These are phyloP conservation scores for Epinephelus moara DNA, from an alignment of 2,113 vertebrate species.

Conservation along the genomic window DNA sequence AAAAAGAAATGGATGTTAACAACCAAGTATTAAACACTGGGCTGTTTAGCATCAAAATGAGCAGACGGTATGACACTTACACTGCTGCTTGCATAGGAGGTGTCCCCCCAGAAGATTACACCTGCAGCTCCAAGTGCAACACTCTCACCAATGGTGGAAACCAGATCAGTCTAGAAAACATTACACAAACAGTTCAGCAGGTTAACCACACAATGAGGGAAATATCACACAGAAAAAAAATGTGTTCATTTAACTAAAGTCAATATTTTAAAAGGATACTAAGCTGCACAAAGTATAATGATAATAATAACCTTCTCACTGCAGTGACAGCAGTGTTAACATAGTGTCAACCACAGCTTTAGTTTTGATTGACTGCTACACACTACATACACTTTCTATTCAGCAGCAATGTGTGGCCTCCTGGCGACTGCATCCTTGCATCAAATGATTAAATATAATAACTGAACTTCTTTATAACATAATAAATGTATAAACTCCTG, in stretches of 20 bases:
- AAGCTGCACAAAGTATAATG: not conserved
- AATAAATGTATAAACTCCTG: not conserved
- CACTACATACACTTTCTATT: not conserved
- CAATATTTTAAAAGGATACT: not conserved
- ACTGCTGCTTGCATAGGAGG: conserved; percentile 80
- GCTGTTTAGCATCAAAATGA: not conserved
- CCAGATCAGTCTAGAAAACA: conserved; percentile 83
- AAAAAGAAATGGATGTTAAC: conserved; percentile 7
- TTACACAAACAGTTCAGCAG: conserved; percentile 32
- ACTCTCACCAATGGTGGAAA: conserved; percentile 88
- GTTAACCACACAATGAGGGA: not conserved
- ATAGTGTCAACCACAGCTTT: not conserved
- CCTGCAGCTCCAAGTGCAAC: conserved; percentile 87
- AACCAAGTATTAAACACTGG: not conserved
- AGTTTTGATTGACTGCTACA: not conserved
- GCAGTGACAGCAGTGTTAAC: not conserved
- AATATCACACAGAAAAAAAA: no score
- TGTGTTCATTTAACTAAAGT: not conserved
- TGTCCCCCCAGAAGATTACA: conserved; percentile 88
- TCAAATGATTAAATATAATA: not conserved
- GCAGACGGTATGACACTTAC: conserved; percentile 71
- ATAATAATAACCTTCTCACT: not conserved
- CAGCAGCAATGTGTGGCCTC: not conserved
- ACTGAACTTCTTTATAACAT: not conserved
- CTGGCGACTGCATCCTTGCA: not conserved